Evolutionary conservation across 2,113 vertebrate species (phyloP), one percentile per base, ranked within the genome.

Genomic region (Halcyon senegalensis): DNA sequence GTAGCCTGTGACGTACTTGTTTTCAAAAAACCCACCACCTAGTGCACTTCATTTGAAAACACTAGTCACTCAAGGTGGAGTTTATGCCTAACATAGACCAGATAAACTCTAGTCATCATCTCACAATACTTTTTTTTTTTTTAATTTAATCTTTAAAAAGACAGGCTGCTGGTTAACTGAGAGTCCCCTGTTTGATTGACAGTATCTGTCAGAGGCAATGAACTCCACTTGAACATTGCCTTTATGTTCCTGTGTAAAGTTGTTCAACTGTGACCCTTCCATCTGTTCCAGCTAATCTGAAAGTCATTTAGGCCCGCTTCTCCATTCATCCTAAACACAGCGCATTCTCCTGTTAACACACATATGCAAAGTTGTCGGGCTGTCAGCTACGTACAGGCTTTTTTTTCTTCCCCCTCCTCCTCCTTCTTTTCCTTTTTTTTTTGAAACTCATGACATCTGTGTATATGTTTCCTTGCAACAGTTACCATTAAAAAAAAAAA

Each of bases 281-380:
- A 99, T 99, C 99, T 99, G 98, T 98, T 99, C 98, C 98, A 98
- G 97, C 98, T 98, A 98, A 99, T 99, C 98, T 99, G 98, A 98
- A 98, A 98, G 98, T 99, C 98, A 99, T 98, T 99, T 98, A 98
- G 98, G 95, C 96, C 96, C 93, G 58, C 96, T 98, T 97, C 98
- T 96, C 97, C 96, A 98, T 98, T 98, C 98, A 98, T 97, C 68
- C 94, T 81, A 97, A 97, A 98, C 98, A 98, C 97, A 97, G 97
- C 90, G 37, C 97, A 97, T 97, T 98, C 98, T 98, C 98, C 98
- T 97, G 98, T 98, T 98, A 98, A 98, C 98, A 98, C 98, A 97
- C 98, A 98, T 98, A 98, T 98, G 98, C 98, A 98, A 98, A 98
- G 97, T 96, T 96, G 98, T 97, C 95, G 55, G 96, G 93, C 98